These are phyloP conservation scores for Cantharis nigra DNA, from an alignment of 2,888 invertebrate genomes.

Conservation along the genomic window DNA sequence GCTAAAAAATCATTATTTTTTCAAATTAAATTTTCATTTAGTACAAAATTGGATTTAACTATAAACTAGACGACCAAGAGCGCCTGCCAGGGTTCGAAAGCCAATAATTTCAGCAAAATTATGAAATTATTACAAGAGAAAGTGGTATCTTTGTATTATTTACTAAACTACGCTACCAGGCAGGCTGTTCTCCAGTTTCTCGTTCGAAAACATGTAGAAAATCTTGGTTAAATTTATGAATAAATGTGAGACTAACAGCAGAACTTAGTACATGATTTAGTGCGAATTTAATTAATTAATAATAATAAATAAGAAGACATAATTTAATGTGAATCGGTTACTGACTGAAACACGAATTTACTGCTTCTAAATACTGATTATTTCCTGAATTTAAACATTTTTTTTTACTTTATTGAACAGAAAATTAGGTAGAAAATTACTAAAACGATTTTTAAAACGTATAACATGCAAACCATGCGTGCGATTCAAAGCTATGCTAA, in stretches of 20 bases:
- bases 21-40: not conserved
- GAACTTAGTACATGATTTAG: not conserved
- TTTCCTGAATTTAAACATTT: not conserved
- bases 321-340: not conserved
- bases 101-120: not conserved
- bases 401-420: not conserved
- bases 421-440: not conserved
- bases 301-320: not conserved
- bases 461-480: not conserved
- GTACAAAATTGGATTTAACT: not conserved
- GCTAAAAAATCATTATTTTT: not conserved
- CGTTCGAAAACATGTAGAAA: not conserved
- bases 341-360: not conserved
- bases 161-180: not conserved
- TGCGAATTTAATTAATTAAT: not conserved
- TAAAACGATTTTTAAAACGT: not conserved
- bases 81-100: too few relatives aligned
- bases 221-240: not conserved
- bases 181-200: not conserved
- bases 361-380: not conserved
- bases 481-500: not conserved
- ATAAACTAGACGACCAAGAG: not conserved
- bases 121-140: not conserved
- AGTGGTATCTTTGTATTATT: not conserved
- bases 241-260: not conserved